Conservation (phyloP, 1,140 invertebrate genomes). For the Thalassaphorura encarpata region DNA sequence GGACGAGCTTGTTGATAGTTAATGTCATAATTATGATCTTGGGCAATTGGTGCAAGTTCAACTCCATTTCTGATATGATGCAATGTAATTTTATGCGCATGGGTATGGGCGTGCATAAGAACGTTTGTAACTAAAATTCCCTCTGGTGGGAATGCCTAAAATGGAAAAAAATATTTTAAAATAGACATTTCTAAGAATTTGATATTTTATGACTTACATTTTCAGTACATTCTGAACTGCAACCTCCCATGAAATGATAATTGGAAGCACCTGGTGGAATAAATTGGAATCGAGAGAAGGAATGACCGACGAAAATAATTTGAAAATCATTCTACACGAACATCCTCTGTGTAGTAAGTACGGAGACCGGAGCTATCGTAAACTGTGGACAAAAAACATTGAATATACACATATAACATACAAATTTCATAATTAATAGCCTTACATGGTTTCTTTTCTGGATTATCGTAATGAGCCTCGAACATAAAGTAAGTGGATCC, state of each 20-base stretch:
- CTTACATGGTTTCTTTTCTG: conserved; percentile 49
- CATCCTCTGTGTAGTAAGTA: conserved; percentile 58
- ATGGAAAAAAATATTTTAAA: conserved; percentile 52
- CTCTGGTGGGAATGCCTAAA: conserved; percentile 49
- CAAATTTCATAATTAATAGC: background rate
- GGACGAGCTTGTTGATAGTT: conserved; percentile 53
- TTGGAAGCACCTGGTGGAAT: conserved; percentile 62
- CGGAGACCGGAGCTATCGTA: conserved; percentile 69
- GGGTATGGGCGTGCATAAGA: no score
- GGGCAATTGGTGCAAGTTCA: background rate
- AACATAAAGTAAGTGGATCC: conserved; percentile 74
- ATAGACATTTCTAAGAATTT: conserved; percentile 57
- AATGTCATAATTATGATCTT: conserved; percentile 7
- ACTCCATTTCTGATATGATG: conserved; percentile 47
- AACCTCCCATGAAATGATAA: conserved; percentile 66
- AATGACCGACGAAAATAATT: conserved; percentile 66
- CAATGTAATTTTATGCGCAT: conserved; percentile 53
- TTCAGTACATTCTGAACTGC: conserved; percentile 61
- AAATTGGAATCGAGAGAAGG: conserved; percentile 64
- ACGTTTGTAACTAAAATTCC: no score
- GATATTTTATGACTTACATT: conserved; percentile 35
- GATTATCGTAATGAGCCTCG: conserved; percentile 80
- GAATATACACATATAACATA: background rate
- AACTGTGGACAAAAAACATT: conserved; percentile 40
- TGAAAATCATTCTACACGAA: conserved; percentile 65